Conservation (phyloP, 1,140 invertebrate genomes). For the Atta cephalotes region DNA sequence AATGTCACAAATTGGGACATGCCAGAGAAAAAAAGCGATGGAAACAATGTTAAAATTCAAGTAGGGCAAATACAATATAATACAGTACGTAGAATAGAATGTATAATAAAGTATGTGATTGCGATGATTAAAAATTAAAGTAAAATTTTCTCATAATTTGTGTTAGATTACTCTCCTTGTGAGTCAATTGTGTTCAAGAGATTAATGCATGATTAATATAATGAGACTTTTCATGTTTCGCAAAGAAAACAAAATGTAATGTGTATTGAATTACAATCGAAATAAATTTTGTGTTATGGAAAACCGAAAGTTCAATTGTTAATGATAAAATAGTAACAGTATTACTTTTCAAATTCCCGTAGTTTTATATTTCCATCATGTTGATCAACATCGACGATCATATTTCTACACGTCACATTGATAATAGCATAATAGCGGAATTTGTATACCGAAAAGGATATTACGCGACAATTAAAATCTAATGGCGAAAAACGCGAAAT, state of each 20-base stretch:
- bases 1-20: conserved; percentile 33
- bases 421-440: neutral
- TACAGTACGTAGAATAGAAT: neutral
- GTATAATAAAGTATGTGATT: neutral
- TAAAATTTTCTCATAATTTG: neutral
- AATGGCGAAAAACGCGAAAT: conserved; percentile 1
- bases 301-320: neutral
- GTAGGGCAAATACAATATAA: neutral
- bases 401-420: neutral
- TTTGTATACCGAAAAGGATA: neutral
- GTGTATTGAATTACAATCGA: neutral
- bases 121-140: too few species aligned
- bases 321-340: neutral
- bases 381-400: neutral
- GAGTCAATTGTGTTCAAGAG: neutral
- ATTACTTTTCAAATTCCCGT: neutral
- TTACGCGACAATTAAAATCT: conserved; percentile 4
- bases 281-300: neutral
- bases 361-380: neutral
- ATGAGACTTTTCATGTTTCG: neutral
- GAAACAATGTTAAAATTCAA: conserved; percentile 37
- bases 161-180: neutral
- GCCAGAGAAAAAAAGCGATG: neutral
- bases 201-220: neutral
- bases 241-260: neutral